Base-by-base conservation (phyloP, 1,140 invertebrate species). In the Heterodera carotae region DNA sequence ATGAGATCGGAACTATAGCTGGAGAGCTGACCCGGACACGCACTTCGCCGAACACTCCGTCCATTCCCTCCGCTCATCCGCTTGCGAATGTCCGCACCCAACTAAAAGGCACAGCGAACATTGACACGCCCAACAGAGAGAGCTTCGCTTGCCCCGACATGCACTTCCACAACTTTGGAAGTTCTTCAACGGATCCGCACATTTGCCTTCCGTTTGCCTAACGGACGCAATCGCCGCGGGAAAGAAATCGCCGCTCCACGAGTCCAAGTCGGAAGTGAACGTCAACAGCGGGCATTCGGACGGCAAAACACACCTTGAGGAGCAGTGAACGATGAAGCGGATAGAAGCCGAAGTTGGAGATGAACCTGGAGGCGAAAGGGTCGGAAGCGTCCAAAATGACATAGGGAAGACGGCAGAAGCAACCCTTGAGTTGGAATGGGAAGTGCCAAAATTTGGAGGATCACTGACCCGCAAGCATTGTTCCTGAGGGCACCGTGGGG, bases 401-500 rank as follows among this genome's bases (percentile, higher is more conserved):
- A 64, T 81, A 80, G 31, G 79, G 79, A 27, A 80, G 53, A 27
- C 79, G 53, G 53, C 79, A 80, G 69, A 80, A 80, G 73, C 79
- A 80, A 33, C 79, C 79, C 36, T 59, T 64, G 12, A 36, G 31
- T 34, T 25, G 64, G 27, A 18, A 66, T 22, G 8, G 62, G 60
- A 31, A 6, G 62, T 34, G 33, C 62, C 8, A 34, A n/a, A n/a
- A n/a, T n/a, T n/a, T n/a, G n/a, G 22, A 29, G 62, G 25, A 72
- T 22, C 15, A 69, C 33, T 12, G 29, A 36, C 34, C 60, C 60
- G 12, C 39, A n/a, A 29, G 48, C 79, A 79, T 36, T 81, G 62
- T 27, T 80, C 79, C 34, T 75, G 39, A n/a, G 31, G 25, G 48
- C 79, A 80, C 27, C 64, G 31, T 22, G 70, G 69, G 12, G 29